Base-by-base conservation (phyloP, 1,140 invertebrate genomes). In the Caerostris extrusa region DNA sequence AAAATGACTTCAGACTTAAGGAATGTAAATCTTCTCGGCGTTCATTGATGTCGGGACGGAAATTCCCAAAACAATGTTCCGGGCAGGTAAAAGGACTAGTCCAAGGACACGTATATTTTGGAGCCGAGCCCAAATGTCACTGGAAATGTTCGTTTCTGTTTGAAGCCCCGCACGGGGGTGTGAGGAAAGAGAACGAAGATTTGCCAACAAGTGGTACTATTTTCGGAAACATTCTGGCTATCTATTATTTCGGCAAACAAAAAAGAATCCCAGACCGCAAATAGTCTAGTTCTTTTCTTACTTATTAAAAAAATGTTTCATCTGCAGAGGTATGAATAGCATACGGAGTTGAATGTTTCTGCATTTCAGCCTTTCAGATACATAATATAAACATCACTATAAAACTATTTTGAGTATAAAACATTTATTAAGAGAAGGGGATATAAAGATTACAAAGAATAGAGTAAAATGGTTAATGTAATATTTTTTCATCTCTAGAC, bases 121-220 rank as follows among this genome's bases (percentile, higher is more conserved):
- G 90, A 91, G 34, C 50, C 56, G 50, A 82, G 55, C 77, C 67
- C 69, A 82, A 56, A 82, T 91, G 77, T 91, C 90, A 82, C 71
- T 53, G 90, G 53, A 89, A 69, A 89, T 64, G 64, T 56, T 53
- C 60, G 50, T 89, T 89, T 89, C 60, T 56, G 56, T 57, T 60
- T 89, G 87, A 61, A 67, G 64, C 61, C 64, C 7, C 17, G 50
- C 82, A 82, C 34, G 67, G 90, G 90, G 88, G 77, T 57, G 90
- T 91, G 90, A 85, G 19, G 57, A 60, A 57, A 85, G 57, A 60
- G 83, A 85, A 85, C 12, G 57, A 58, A 85, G 56, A 50, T 90
- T 69, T 91, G 90, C 90, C 90, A 91, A 82, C 90, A 91, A 91
- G 90, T 82, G 69, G 55, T 71, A 55, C 90, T 91, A 91, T 91